Conservation (phyloP, 2,113 vertebrate genomes). For the Picathartes gymnocephalus region DNA sequence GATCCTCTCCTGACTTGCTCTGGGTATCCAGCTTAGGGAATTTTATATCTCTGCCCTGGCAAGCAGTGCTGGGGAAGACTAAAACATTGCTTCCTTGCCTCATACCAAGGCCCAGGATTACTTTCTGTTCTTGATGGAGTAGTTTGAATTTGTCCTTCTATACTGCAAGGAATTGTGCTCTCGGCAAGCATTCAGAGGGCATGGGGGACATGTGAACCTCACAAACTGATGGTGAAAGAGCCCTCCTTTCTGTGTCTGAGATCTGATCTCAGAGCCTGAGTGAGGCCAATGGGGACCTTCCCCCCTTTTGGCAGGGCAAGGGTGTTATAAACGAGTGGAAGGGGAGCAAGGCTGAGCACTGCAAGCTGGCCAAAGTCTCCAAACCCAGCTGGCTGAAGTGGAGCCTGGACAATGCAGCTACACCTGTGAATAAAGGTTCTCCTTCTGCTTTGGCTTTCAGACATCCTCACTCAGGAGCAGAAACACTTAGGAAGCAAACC, state of each 20-base stretch:
- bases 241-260: not conserved
- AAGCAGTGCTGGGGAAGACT: not conserved
- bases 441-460: not conserved
- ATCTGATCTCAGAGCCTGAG: not conserved
- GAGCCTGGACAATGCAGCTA: not conserved
- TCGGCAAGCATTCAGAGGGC: accelerated
- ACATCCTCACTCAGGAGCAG: not conserved
- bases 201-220: accelerated
- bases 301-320: not conserved
- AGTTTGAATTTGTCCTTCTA: not conserved
- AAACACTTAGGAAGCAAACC: not conserved
- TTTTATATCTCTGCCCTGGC: not conserved
- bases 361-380: not conserved
- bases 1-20: not conserved
- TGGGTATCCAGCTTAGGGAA: not conserved
- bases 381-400: not conserved
- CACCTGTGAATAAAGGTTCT: not conserved
- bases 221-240: not conserved
- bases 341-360: not conserved
- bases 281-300: not conserved
- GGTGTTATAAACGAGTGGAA: accelerated
- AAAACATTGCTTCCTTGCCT: not conserved
- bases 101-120: not conserved
- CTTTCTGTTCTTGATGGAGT: not conserved
- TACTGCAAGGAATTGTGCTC: not conserved